Base-by-base conservation (phyloP, 2,888 invertebrate species). In the Acronicta psi region DNA sequence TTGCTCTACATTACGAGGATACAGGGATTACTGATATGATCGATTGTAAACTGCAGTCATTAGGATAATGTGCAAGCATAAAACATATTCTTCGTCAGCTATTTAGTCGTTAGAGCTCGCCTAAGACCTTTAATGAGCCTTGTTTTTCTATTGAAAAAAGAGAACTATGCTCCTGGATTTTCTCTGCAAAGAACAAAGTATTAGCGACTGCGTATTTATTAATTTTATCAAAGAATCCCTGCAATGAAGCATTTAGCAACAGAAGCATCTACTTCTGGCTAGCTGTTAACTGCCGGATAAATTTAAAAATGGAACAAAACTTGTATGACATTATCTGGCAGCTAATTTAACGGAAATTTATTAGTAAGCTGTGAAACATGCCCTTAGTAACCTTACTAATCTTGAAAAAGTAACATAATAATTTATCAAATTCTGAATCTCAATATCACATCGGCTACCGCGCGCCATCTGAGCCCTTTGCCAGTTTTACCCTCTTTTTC, bases 91-190 rank as follows among this genome's bases (percentile, higher is more conserved):
- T 34, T 36, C 13, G 52, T 50, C 42, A 68, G 58, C 53, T 52
- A 59, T 68, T 57, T 40, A 57, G 53, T 65, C 53, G 47, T 70
- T 67, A 51, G 59, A 42, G 43, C 46, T 50, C 50, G 23, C 59
- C 13, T 43, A 50, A 59, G 59, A 65, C 53, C 59, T 65, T 47
- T 54, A 65, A 65, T 54, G 59, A 47, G 43, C 66, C 59, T 71
- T 66, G 59, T 71, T 68, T 65, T 65, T 43, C 40, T 40, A 65
- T 71, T 59, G 34, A 59, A 25, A n/a, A 18, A 65, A 58, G 50
- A 46, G 53, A 54, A 70, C 54, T 25, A 53, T 42, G 13, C 36
- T 14, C 29, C 6, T 14, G 38, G 17, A 18, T 56, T 56, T 31
- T 49, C 9, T 49, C 34, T 5, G 9, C 40, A 17, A 44, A 47